These are phyloP conservation scores for Lasius platythorax DNA, from an alignment of 2,888 invertebrate species.

Conservation along the genomic window DNA sequence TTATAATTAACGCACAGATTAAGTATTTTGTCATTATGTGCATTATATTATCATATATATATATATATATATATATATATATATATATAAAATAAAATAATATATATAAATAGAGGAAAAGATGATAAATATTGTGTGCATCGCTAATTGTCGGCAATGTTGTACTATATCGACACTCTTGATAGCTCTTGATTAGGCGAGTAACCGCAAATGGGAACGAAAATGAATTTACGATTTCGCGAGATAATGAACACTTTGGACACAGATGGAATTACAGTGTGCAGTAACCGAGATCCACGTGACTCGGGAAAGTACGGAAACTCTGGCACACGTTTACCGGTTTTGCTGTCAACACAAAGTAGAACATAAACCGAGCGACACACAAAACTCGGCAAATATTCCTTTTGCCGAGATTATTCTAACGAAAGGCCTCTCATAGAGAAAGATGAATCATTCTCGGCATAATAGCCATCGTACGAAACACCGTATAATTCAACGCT, in stretches of 20 bases:
- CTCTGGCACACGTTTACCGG: conserved; percentile 42
- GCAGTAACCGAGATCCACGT: conserved; percentile 60
- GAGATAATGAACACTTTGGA: conserved; percentile 44
- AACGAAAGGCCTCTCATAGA: conserved; percentile 1
- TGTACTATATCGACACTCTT: background rate
- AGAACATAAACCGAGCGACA: conserved; percentile 22
- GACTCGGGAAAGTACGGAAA: conserved; percentile 68
- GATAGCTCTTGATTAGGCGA: conserved; percentile 11
- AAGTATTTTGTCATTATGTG: background rate
- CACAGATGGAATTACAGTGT: conserved; percentile 46
- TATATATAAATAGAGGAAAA: background rate
- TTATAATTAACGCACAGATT: background rate
- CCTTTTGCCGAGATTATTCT: conserved; percentile 11
- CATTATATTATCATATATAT: background rate
- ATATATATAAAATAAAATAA: background rate
- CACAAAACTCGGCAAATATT: conserved; percentile 20
- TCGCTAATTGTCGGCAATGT: background rate
- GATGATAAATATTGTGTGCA: background rate
- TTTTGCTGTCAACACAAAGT: conserved; percentile 51
- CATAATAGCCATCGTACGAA: background rate
- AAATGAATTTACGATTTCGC: conserved; percentile 40
- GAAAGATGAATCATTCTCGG: conserved; percentile 32
- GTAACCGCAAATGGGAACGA: conserved; percentile 28
- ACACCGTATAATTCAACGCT: background rate
- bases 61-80: background rate